These are phyloP conservation scores for Channa striata DNA, from an alignment of 2,797 vertebrate species.

Conservation along the genomic window DNA sequence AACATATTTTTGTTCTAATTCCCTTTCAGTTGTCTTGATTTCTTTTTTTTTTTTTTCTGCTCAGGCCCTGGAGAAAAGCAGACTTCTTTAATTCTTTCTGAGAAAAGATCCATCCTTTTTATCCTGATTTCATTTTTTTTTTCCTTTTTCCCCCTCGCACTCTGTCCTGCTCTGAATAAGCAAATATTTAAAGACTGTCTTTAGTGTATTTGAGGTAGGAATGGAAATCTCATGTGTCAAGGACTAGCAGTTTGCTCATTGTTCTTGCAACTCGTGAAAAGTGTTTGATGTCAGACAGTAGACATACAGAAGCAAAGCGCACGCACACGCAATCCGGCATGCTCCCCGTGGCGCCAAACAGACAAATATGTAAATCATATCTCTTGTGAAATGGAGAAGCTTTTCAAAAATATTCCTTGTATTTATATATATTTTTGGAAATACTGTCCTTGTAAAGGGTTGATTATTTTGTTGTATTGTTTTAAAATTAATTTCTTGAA, in stretches of 20 bases:
- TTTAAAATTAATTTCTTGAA: neutral
- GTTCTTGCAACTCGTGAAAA: constrained; percentile 62
- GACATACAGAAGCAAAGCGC: constrained; percentile 29
- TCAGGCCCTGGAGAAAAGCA: constrained; percentile 21
- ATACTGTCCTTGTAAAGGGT: neutral
- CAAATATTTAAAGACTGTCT: constrained; percentile 71
- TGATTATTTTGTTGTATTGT: neutral
- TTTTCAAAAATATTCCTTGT: constrained; percentile 31
- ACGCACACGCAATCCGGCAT: constrained; percentile 15
- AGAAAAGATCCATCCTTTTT: constrained; percentile 14
- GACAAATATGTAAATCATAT: constrained; percentile 59
- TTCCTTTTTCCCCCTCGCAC: neutral
- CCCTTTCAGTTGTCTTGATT: constrained; percentile 13
- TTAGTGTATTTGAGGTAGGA: constrained; percentile 69
- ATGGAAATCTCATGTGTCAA: constrained; percentile 59
- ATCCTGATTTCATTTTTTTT: constrained; percentile 16
- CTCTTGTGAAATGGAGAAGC: constrained; percentile 46
- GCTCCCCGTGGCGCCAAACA: constrained; percentile 50
- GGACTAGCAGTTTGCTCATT: constrained; percentile 55
- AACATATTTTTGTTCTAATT: constrained; percentile 18
- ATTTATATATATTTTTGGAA: constrained; percentile 21
- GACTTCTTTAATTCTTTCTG: constrained; percentile 19
- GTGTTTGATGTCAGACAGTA: constrained; percentile 75
- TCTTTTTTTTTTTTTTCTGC: constrained; percentile 22
- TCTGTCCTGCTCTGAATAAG: constrained; percentile 46